A percentile compares a stretch with the other conserved stretches of the same genome.
Evolutionary conservation across 2,888 invertebrate genomes (phyloP).

Genomic region (Pardosa pseudoannulata): DNA sequence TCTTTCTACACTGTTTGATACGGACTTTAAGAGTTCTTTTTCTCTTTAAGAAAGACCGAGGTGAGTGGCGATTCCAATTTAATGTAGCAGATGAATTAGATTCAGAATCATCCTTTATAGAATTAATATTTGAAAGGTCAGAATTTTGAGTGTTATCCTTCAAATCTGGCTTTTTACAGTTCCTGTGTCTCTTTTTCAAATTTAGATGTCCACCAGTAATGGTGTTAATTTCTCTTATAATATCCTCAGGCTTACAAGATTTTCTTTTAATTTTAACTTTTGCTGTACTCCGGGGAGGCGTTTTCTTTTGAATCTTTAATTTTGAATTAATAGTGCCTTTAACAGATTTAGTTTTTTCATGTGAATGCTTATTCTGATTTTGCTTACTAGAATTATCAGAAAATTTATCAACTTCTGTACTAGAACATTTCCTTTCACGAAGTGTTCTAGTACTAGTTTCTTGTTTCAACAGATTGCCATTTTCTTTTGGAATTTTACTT

Average conservation of each 20-base stretch:
- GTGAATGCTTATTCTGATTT: background rate
- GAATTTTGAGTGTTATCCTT: constrained; percentile 16
- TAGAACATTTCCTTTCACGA: constrained; percentile 9
- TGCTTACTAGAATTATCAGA: background rate
- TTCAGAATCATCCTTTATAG: constrained; percentile 11
- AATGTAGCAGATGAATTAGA: background rate
- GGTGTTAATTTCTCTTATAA: constrained; percentile 50
- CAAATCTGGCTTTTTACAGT: background rate
- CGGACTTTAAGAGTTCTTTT: constrained; percentile 53
- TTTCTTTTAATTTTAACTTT: background rate
- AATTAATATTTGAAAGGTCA: background rate
- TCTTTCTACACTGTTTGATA: constrained; percentile 33
- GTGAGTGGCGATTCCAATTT: background rate
- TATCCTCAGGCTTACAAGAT: constrained; percentile 24
- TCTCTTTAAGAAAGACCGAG: constrained; percentile 34
- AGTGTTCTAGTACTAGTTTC: constrained; percentile 9
- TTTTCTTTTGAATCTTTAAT: background rate
- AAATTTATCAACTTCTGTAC: background rate
- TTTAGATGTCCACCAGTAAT: constrained; percentile 26
- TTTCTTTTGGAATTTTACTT: background rate
- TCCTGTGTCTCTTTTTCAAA: constrained; percentile 7
- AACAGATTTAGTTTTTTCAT: background rate
- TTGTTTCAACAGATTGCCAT: background rate
- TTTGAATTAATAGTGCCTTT: constrained; percentile 5
- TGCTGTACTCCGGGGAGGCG: background rate